Percentiles rank a stretch among this genome's conserved stretches.
These are phyloP conservation scores for Maniola jurtina DNA, from an alignment of 1,140 invertebrate genomes.

Conservation along the genomic window DNA sequence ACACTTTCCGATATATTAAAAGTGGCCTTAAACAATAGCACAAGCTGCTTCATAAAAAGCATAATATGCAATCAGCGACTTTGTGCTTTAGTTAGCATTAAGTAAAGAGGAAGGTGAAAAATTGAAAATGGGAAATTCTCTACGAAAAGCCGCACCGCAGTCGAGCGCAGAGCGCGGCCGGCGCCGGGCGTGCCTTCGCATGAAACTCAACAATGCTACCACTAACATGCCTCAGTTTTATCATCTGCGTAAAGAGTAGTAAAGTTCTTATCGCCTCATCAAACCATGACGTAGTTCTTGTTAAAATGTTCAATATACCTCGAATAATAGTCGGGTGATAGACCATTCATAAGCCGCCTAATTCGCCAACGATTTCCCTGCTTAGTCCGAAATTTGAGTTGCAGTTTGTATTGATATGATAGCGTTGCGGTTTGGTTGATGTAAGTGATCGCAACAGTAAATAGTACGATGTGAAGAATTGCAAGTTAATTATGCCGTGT, in stretches of 20 bases:
- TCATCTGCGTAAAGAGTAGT: slow-evolving; percentile 41
- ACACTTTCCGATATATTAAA: no score
- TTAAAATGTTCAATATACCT: neutral
- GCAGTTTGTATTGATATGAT: slow-evolving; percentile 13
- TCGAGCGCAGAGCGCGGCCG: slow-evolving; percentile 56
- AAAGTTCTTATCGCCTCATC: slow-evolving; percentile 26
- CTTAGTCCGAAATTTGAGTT: slow-evolving; percentile 5
- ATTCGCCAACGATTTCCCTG: neutral
- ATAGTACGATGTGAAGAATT: slow-evolving; percentile 33
- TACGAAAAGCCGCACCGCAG: slow-evolving; percentile 57
- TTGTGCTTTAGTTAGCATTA: slow-evolving; percentile 31
- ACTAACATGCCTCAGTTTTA: slow-evolving; percentile 30
- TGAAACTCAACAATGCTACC: slow-evolving; percentile 22
- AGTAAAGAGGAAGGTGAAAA: slow-evolving; percentile 42
- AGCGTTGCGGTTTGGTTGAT: neutral
- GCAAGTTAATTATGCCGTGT: slow-evolving; percentile 53
- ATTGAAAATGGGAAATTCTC: slow-evolving; percentile 52
- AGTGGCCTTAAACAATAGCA: no score
- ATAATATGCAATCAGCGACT: slow-evolving; percentile 2
- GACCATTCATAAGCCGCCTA: no score
- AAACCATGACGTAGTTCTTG: slow-evolving; percentile 10
- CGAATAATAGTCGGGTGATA: neutral
- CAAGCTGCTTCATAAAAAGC: neutral
- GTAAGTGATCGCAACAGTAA: slow-evolving; percentile 10
- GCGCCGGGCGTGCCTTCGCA: slow-evolving; percentile 42